phyloP scores from a whole-genome alignment of 2,113 vertebrate genomes.

The Dunckerocampus dactyliophorus region DNA sequence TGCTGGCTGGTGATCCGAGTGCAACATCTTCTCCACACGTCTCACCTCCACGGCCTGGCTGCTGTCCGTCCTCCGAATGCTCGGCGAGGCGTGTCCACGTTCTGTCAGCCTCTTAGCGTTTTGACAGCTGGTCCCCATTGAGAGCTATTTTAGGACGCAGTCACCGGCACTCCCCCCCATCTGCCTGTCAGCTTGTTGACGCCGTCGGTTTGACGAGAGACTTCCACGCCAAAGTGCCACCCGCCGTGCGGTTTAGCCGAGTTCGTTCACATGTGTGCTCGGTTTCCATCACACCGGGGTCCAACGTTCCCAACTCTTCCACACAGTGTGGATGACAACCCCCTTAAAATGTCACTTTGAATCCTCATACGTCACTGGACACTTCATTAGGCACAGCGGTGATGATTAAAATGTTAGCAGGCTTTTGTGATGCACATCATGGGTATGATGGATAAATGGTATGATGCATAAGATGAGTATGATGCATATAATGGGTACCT shows the following conservation, averaged over 20 bases:
- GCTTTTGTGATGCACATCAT: too few species aligned
- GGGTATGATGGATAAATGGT: too few species aligned
- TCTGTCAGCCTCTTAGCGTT: conserved; percentile 48
- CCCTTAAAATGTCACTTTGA: too few species aligned
- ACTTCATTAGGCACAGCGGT: too few species aligned
- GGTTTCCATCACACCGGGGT: too few species aligned
- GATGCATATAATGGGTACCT: too few species aligned
- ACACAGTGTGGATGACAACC: neutral
- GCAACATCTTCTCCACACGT: too few species aligned
- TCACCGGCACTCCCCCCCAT: conserved; percentile 18
- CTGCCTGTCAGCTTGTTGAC: conserved; percentile 13
- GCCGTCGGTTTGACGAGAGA: neutral
- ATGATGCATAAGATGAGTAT: too few species aligned
- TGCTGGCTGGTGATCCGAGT: too few species aligned
- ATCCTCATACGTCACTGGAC: too few species aligned
- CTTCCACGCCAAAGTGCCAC: conserved; percentile 23
- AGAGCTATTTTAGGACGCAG: conserved; percentile 57
- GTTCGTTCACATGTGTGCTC: neutral
- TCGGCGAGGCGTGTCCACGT: conserved; percentile 9
- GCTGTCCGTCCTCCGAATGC: conserved; percentile 34
- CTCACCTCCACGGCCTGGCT: too few species aligned
- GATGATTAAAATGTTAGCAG: too few species aligned
- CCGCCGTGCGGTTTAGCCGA: conserved; percentile 32
- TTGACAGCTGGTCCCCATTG: conserved; percentile 62
- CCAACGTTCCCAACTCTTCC: neutral